Evolutionary conservation across 2,113 vertebrate genomes (phyloP).

Genomic region (Ailuropoda melanoleuca): DNA sequence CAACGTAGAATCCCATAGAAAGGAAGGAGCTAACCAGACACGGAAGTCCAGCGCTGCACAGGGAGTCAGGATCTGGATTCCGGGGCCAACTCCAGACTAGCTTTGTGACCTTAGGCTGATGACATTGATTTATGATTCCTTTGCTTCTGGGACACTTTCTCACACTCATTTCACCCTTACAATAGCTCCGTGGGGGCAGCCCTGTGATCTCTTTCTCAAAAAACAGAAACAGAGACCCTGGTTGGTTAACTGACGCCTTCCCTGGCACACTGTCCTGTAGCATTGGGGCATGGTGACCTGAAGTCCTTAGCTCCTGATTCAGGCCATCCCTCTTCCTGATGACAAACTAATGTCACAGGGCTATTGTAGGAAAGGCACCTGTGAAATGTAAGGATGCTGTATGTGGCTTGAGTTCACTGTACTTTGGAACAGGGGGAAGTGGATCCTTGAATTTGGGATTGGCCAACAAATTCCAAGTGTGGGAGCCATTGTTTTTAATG

Average conservation of each 20-base stretch:
- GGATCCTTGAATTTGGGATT: neutral
- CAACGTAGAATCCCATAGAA: neutral
- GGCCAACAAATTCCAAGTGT: neutral
- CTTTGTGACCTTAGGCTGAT: neutral
- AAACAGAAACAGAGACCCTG: too few relatives aligned
- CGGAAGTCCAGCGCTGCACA: neutral
- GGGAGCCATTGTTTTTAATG: neutral
- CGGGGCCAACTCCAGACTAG: neutral
- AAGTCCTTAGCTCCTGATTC: neutral
- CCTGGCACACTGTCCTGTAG: neutral
- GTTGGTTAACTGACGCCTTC: neutral
- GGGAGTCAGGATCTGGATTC: neutral
- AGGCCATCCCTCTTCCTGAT: neutral
- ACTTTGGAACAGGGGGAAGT: neutral
- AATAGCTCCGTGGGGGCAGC: neutral
- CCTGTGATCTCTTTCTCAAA: neutral
- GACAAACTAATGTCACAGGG: neutral
- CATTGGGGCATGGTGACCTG: rapidly evolving
- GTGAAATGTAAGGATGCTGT: rapidly evolving
- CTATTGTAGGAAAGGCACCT: neutral
- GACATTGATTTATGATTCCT: neutral
- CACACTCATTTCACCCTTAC: neutral
- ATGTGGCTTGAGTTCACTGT: neutral
- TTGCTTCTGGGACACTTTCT: neutral
- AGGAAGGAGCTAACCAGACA: neutral